A percentile compares a stretch with the other conserved stretches of the same genome.
Conservation (phyloP, 2,888 invertebrate species). For the Chesias legatella region DNA sequence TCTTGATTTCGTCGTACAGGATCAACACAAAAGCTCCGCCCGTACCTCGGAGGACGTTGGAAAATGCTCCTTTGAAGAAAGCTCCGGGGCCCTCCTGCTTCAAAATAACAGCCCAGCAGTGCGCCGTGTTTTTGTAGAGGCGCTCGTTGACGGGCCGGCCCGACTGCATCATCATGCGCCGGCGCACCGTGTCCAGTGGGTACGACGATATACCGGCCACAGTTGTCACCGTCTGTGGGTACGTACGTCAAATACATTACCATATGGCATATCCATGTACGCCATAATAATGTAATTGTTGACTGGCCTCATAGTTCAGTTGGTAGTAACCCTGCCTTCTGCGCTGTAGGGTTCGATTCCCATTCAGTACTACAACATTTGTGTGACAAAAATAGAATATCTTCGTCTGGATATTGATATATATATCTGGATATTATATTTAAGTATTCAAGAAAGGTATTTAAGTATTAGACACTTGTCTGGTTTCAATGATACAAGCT, state of each 20-base stretch:
- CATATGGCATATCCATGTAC: neutral
- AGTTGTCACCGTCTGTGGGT: constrained; percentile 83
- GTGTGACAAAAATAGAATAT: too few species aligned
- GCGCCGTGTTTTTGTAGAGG: constrained; percentile 92
- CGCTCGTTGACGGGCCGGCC: constrained; percentile 88
- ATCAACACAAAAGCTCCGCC: constrained; percentile 95
- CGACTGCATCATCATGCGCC: constrained; percentile 99
- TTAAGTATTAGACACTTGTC: too few species aligned
- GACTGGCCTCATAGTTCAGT: too few species aligned
- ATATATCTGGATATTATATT: too few species aligned
- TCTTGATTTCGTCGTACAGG: constrained; percentile 92
- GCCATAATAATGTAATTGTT: too few species aligned
- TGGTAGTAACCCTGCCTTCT: too few species aligned
- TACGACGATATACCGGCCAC: constrained; percentile 95
- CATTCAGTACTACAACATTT: too few species aligned
- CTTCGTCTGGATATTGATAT: too few species aligned
- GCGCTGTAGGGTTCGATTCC: too few species aligned
- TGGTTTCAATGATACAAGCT: too few species aligned
- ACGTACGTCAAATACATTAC: constrained; percentile 3
- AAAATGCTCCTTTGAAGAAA: constrained; percentile 98
- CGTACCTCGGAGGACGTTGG: constrained; percentile 94
- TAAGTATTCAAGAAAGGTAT: too few species aligned
- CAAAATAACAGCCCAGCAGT: constrained; percentile 92
- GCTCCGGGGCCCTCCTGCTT: constrained; percentile 89
- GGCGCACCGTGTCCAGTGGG: constrained; percentile 95